Conservation (phyloP, 2,113 vertebrate genomes). For the Nicator chloris region DNA sequence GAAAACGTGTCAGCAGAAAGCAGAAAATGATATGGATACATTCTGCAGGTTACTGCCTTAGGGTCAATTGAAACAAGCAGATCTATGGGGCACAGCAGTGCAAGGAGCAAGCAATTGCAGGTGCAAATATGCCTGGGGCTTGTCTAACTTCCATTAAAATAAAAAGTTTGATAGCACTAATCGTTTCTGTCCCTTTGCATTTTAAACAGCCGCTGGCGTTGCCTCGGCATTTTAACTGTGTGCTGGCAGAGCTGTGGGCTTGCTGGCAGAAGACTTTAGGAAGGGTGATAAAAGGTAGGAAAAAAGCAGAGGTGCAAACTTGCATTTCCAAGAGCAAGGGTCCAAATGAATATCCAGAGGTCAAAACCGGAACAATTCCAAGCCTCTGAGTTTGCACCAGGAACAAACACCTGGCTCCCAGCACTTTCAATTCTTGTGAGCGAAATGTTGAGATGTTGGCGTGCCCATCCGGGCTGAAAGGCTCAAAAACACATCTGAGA, state of each 20-base stretch:
- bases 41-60: constrained; percentile 51
- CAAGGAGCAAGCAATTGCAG: constrained; percentile 41
- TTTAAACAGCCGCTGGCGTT: constrained; percentile 32
- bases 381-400: background rate
- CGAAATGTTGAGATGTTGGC: background rate
- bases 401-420: background rate
- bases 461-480: background rate
- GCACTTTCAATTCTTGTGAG: background rate
- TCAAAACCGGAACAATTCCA: background rate
- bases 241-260: background rate
- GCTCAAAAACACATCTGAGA: background rate
- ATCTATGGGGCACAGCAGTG: constrained; percentile 34
- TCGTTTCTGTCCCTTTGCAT: constrained; percentile 38
- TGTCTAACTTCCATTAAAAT: constrained; percentile 40
- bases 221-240: background rate
- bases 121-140: constrained; percentile 33
- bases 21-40: background rate
- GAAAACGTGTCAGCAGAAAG: constrained; percentile 34
- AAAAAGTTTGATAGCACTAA: constrained; percentile 44
- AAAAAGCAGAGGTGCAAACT: background rate
- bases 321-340: background rate
- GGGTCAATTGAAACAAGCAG: constrained; percentile 63
- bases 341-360: background rate
- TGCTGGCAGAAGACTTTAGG: background rate
- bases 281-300: background rate